A percentile compares a stretch with the other conserved stretches of the same genome.
phyloP scores from a whole-genome alignment of 2,113 vertebrate species.

The Ammodytes marinus region DNA sequence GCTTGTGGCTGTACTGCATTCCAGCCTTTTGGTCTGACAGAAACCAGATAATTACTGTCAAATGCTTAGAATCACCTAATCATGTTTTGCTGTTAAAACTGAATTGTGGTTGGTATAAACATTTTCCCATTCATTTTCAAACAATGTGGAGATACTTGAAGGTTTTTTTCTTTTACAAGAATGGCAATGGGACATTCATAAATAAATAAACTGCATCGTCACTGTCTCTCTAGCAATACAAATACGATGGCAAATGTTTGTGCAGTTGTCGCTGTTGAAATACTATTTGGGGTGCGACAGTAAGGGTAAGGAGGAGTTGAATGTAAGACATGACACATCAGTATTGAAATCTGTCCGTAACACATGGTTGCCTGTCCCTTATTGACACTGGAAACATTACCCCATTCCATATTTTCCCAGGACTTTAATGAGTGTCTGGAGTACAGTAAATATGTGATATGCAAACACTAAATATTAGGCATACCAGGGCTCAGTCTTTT shows the following conservation, averaged over 20 bases:
- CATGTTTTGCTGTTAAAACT: background rate
- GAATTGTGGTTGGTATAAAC: background rate
- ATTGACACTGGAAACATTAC: constrained; percentile 14
- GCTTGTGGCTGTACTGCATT: background rate
- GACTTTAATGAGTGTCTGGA: constrained; percentile 21
- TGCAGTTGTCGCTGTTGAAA: background rate
- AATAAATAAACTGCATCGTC: background rate
- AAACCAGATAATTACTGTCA: background rate
- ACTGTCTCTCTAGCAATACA: constrained; percentile 5
- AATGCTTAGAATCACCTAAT: background rate
- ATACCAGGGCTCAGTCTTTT: constrained; percentile 31
- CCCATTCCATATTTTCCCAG: background rate
- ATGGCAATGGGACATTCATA: constrained; percentile 13
- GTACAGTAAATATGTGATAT: constrained; percentile 44
- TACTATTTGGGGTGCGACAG: background rate
- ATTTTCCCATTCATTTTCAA: background rate
- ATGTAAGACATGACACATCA: background rate
- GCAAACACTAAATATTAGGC: constrained; percentile 20
- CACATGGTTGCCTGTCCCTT: constrained; percentile 9
- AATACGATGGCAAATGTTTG: background rate
- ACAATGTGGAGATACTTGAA: background rate
- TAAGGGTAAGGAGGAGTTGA: background rate
- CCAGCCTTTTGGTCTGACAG: background rate
- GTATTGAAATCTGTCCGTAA: background rate
- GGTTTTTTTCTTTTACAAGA: constrained; percentile 9